These are phyloP conservation scores for Vanessa tameamea DNA, from an alignment of 1,140 invertebrate genomes.

Conservation along the genomic window DNA sequence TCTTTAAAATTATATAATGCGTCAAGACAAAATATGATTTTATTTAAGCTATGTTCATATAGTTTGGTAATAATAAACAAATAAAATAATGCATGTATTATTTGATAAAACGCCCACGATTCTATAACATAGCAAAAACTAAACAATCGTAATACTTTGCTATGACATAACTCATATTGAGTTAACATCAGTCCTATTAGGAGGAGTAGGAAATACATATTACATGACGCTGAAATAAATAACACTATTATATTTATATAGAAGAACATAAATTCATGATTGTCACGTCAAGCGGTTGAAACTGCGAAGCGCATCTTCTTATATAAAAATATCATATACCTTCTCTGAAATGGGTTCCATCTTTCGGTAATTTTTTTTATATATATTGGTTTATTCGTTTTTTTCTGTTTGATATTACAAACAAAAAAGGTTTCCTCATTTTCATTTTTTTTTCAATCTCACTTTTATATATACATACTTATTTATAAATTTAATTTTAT, in stretches of 20 bases:
- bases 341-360: too few relatives aligned
- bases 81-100: background rate
- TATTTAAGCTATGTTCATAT: background rate
- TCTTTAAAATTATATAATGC: too few relatives aligned
- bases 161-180: conserved; percentile 28
- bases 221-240: conserved; percentile 15
- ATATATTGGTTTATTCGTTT: too few relatives aligned
- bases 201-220: conserved; percentile 24
- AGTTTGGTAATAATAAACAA: background rate
- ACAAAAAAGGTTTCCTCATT: background rate
- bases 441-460: too few relatives aligned
- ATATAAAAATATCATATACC: too few relatives aligned
- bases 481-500: too few relatives aligned
- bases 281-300: too few relatives aligned
- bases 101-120: background rate
- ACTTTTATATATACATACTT: too few relatives aligned
- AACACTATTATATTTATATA: background rate
- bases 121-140: conserved; percentile 24
- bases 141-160: conserved; percentile 24
- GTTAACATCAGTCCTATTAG: conserved; percentile 22
- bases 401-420: background rate
- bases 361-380: too few relatives aligned
- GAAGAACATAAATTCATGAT: too few relatives aligned
- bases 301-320: too few relatives aligned
- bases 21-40: too few relatives aligned